Base-by-base conservation (phyloP, 1,140 invertebrate species). In the Bombus sylvicola region DNA sequence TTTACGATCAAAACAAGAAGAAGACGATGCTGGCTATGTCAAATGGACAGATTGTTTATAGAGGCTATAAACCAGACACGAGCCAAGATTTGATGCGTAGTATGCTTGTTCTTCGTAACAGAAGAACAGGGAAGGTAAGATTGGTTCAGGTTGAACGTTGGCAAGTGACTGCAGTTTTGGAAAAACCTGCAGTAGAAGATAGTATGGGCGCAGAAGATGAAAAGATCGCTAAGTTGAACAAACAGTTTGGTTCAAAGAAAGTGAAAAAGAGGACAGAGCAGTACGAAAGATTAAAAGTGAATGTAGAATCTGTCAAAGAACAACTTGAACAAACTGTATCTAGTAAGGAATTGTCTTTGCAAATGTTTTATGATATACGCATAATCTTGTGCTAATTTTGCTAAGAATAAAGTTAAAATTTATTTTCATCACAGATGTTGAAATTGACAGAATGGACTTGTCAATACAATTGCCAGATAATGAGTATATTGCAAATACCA, bases 201-300 rank as follows among this genome's bases (percentile, higher is more conserved):
- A 84, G 77, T 2, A 85, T 69, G 9, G 78, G 84, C 9, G 68
- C 81, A n/a, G 39, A 81, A 4, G 82, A 87, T n/a, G 86, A 92
- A 12, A 91, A 90, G 64, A 86, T 91, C 47, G 72, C 72, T n/a
- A 76, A 37, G 13, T 91, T 96, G 18, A 95, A 95, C 68, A 96
- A 95, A 92, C 88, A 95, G 76, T 96, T 96, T 93, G 96, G 96
- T 73, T 96, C 96, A 0, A 96, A 96, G 82, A 95, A 94, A 87
- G 87, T 90, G 1, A 96, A 95, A 91, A 88, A 95, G 84, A 91
- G 90, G 89, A 96, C 94, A 0, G 95, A 96, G 90, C 95, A 96
- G 62, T 92, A 87, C 73, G 95, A 96, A 89, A 93, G 89, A 84
- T 92, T 96, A 90, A 94, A 94, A 89, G 88, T 96, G 9, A 94